Base-by-base conservation (phyloP, 2,797 vertebrate genomes). In the Margarornis squamiger region DNA sequence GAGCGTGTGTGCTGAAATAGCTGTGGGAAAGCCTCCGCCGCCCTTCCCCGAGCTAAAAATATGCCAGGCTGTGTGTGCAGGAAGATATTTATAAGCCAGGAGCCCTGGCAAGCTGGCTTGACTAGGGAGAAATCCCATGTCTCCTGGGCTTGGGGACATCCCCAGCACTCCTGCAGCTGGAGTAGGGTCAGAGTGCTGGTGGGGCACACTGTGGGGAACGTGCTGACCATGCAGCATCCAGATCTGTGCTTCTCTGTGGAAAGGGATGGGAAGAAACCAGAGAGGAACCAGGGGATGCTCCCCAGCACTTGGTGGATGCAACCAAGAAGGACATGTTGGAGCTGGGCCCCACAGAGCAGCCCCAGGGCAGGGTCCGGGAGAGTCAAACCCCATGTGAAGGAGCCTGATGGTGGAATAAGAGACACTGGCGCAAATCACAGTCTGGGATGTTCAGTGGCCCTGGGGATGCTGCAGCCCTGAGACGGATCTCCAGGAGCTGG, bases 11-110 rank as follows among this genome's bases (percentile, higher is more conserved):
- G 27, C 83, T 92, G 94, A 88, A 96, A 88, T 90, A 94, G 92
- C 93, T 95, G 93, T 85, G 92, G 95, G 96, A 94, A 97, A 96
- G 71, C 95, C 96, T 96, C 86, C 48, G 6, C 88, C 83, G 3
- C 92, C 94, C 94, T 88, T 95, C 79, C 49, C 73, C 0, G 9
- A 91, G 95, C 94, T 96, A 97, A 96, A 96, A 96, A 97, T 97
- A 97, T 0, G 41, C 38, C 32, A 19, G 68, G 65, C 88, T 88
- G 72, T 14, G 65, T 82, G 91, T 90, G 91, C 94, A 80, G 78
- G 49, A 62, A 91, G 95, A 86, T 97, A 96, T 97, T 96, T 97
- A 94, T 97, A 97, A 77, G 66, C 27, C 73, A 91, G 84, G 79
- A 96, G 94, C 80, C 79, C 87, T 86, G 88, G 62, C 92, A 81